Percentiles rank a stretch among this genome's conserved stretches.
These are phyloP conservation scores for Choloepus hoffmanni DNA, from an alignment of 2,113 vertebrate genomes.

Conservation along the genomic window DNA sequence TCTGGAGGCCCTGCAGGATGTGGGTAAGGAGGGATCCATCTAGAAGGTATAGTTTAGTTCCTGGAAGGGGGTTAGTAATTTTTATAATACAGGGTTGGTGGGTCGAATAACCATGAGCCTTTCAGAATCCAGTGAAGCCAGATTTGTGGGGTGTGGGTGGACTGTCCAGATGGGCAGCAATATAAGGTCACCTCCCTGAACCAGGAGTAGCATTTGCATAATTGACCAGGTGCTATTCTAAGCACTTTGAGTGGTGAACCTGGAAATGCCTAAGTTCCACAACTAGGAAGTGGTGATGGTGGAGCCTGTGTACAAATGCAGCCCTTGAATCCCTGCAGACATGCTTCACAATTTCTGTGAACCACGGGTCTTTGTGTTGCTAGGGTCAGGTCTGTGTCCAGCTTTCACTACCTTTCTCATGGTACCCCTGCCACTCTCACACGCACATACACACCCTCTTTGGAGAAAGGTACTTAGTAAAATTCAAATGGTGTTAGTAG, in stretches of 20 bases:
- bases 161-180: not conserved
- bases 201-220: not conserved
- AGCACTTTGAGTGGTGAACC: not conserved
- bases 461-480: too few species aligned
- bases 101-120: rapidly evolving
- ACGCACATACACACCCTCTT: too few species aligned
- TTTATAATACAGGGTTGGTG: not conserved
- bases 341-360: too few species aligned
- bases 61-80: not conserved
- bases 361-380: too few species aligned
- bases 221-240: not conserved
- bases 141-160: not conserved
- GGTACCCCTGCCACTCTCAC: too few species aligned
- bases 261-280: not conserved
- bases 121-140: too few species aligned
- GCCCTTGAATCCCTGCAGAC: not conserved
- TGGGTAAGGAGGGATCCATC: not conserved
- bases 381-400: not conserved
- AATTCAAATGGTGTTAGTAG: too few species aligned
- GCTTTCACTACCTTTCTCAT: not conserved
- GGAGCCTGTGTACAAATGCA: not conserved
- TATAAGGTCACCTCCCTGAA: not conserved
- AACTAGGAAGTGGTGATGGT: not conserved
- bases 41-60: constrained; percentile 16
- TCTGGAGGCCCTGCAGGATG: not conserved